Evolutionary conservation across 1,140 invertebrate species (phyloP).

Genomic region (Eumeta japonica): DNA sequence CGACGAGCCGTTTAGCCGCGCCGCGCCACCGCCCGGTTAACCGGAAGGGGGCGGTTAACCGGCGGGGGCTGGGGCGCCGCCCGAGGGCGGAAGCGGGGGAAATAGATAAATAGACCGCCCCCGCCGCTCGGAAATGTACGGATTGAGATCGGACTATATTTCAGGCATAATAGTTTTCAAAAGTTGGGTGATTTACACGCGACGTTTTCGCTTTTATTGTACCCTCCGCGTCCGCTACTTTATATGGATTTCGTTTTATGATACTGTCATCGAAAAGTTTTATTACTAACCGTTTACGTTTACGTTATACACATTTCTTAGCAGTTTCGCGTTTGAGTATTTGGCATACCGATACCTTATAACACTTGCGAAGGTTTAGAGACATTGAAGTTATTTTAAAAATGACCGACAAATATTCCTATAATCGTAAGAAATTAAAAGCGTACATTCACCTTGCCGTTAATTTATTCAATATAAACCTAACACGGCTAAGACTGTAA

Average conservation of each 20-base stretch:
- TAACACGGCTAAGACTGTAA: no score
- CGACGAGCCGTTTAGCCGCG: constrained; percentile 56
- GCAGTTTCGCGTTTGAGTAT: no score
- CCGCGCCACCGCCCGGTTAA: constrained; percentile 50
- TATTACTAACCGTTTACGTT: constrained; percentile 29
- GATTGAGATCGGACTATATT: constrained; percentile 56
- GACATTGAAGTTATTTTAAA: no score
- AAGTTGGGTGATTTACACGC: constrained; percentile 52
- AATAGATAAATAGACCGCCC: constrained; percentile 57
- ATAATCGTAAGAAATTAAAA: no score
- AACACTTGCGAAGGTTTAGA: no score
- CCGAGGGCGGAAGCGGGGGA: constrained; percentile 52
- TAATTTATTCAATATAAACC: no score
- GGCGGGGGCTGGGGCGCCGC: constrained; percentile 52
- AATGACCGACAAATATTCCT: no score
- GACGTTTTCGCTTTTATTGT: constrained; percentile 43
- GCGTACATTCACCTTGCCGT: no score
- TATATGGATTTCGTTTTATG: constrained; percentile 34
- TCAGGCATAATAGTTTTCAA: constrained; percentile 54
- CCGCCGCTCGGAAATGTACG: constrained; percentile 53
- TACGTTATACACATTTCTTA: constrained; percentile 10
- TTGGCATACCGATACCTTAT: no score
- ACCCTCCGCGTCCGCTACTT: constrained; percentile 18
- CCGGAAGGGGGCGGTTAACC: constrained; percentile 56
- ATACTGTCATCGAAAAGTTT: constrained; percentile 31